These are phyloP conservation scores for Pristiophorus japonicus DNA, from an alignment of 2,113 vertebrate species.

Conservation along the genomic window DNA sequence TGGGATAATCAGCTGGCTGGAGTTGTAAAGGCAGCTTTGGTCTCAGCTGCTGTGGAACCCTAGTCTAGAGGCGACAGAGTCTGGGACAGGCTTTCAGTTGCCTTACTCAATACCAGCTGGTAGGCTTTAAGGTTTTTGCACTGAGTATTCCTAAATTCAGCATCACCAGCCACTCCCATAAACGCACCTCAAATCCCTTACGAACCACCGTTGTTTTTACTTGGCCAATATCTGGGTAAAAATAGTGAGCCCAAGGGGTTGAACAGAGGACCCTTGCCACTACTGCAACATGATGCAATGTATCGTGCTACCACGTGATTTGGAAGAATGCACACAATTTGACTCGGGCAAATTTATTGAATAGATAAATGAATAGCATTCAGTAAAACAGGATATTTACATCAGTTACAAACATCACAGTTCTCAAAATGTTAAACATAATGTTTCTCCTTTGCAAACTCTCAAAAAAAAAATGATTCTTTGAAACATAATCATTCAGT, in stretches of 20 bases:
- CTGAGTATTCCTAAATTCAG: background rate
- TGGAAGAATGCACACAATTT: background rate
- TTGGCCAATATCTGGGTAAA: background rate
- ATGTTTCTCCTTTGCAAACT: background rate
- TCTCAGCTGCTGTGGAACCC: background rate
- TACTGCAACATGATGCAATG: background rate
- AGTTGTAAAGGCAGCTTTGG: background rate
- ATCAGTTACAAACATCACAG: background rate
- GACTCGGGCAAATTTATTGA: background rate
- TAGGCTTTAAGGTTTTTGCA: background rate
- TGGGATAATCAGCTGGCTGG: background rate
- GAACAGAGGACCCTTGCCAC: background rate
- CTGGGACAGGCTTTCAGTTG: background rate
- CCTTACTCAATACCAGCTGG: background rate
- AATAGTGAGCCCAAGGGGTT: background rate
- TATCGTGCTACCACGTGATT: background rate
- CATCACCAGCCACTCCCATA: background rate
- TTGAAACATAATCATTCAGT: background rate
- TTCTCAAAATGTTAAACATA: background rate
- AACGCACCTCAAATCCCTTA: background rate
- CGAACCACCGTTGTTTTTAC: background rate
- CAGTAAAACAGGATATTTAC: background rate
- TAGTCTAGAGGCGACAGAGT: background rate
- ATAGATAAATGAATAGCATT: background rate
- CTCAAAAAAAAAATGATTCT: background rate